phyloP scores from a whole-genome alignment of 2,113 vertebrate species.

The Nibea coibor region DNA sequence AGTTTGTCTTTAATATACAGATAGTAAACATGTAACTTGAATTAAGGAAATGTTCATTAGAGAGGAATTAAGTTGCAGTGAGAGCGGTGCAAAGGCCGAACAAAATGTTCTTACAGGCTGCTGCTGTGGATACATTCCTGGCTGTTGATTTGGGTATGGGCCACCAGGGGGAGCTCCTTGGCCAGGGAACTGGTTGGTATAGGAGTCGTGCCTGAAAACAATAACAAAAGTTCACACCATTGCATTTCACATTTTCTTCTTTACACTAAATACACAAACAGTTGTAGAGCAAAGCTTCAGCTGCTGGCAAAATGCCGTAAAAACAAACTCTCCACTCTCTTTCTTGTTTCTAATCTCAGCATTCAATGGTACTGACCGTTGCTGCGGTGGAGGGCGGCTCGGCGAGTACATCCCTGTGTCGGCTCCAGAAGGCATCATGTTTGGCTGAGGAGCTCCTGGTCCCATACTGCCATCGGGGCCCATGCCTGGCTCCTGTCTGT shows the following conservation, averaged over 20 bases:
- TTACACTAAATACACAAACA: background rate
- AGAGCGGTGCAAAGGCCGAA: constrained; percentile 14
- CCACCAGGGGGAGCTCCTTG: constrained; percentile 95
- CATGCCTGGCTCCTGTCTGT: constrained; percentile 93
- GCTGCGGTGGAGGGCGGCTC: constrained; percentile 93
- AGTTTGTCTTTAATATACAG: background rate
- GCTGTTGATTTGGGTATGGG: constrained; percentile 95
- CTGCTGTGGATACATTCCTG: constrained; percentile 95
- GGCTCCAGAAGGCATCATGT: constrained; percentile 93
- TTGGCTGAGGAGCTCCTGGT: constrained; percentile 89
- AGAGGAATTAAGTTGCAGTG: background rate
- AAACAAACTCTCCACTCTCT: background rate
- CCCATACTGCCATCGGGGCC: constrained; percentile 91
- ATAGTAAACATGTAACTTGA: background rate
- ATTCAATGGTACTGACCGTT: constrained; percentile 79
- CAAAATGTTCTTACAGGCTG: constrained; percentile 87
- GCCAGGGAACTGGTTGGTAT: constrained; percentile 96
- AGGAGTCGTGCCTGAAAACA: constrained; percentile 93
- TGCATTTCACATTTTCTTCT: background rate
- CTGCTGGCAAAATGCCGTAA: background rate
- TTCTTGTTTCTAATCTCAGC: background rate
- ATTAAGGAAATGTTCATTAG: background rate
- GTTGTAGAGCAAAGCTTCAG: constrained; percentile 2
- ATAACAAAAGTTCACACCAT: constrained; percentile 40
- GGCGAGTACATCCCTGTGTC: constrained; percentile 99